Evolutionary conservation across 2,888 invertebrate genomes (phyloP).

Genomic region (Lepidocyrtoides sp.): DNA sequence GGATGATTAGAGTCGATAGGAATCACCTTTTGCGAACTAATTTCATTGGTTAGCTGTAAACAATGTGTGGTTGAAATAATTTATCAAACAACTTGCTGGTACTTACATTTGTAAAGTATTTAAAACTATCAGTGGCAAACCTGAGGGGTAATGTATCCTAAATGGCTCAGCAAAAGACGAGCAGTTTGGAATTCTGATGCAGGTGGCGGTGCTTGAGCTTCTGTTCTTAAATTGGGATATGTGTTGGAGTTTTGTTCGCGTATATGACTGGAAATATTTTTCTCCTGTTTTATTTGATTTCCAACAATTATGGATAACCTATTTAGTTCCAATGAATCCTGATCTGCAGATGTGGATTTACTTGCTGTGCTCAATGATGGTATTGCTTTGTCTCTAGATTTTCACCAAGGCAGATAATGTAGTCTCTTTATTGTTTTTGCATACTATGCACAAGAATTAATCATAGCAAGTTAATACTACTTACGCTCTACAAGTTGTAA

Average conservation of each 20-base stretch:
- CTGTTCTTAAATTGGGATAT: conserved; percentile 86
- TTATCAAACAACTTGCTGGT: too few species aligned
- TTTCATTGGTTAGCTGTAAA: conserved; percentile 77
- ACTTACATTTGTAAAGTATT: neutral
- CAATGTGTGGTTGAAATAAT: too few species aligned
- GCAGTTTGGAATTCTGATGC: conserved; percentile 98
- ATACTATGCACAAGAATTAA: too few species aligned
- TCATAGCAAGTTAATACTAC: neutral
- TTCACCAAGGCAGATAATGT: neutral
- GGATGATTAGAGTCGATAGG: conserved; percentile 91
- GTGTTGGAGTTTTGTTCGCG: conserved; percentile 84
- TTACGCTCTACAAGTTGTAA: conserved; percentile 93
- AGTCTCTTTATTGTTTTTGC: too few species aligned
- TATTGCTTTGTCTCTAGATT: conserved; percentile 94
- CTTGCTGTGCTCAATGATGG: conserved; percentile 89
- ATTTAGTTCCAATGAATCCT: conserved; percentile 88
- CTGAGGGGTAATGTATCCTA: conserved; percentile 92
- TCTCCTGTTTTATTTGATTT: conserved; percentile 87
- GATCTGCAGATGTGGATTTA: conserved; percentile 83
- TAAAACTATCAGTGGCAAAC: conserved; percentile 53
- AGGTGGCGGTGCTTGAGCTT: conserved; percentile 93
- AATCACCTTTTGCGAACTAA: conserved; percentile 88
- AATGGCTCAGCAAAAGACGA: conserved; percentile 97
- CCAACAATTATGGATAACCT: conserved; percentile 92
- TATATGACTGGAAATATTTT: conserved; percentile 83